Percentiles rank a stretch among this genome's conserved stretches.
These are phyloP conservation scores for Subacronicta megacephala DNA, from an alignment of 2,888 invertebrate genomes.

Conservation along the genomic window DNA sequence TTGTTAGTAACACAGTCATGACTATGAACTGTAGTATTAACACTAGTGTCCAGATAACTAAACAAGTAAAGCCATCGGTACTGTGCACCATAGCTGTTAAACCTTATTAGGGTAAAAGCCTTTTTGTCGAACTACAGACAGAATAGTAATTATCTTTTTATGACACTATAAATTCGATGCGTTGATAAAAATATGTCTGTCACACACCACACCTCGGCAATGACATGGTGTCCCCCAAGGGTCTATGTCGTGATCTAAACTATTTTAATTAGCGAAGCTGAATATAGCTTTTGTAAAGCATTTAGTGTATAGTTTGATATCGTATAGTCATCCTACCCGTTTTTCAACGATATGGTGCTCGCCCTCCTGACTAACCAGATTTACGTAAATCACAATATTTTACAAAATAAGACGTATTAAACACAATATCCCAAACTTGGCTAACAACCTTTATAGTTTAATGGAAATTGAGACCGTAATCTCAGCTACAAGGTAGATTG, in stretches of 20 bases:
- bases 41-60: conserved; percentile 17
- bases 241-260: conserved; percentile 53
- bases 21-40: background rate
- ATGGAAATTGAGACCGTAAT: too few relatives aligned
- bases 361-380: too few relatives aligned
- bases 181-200: conserved; percentile 58
- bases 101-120: conserved; percentile 69
- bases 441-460: too few relatives aligned
- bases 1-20: too few relatives aligned
- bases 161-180: conserved; percentile 61
- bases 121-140: conserved; percentile 49
- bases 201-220: conserved; percentile 59
- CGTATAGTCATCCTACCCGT: too few relatives aligned
- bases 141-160: conserved; percentile 65
- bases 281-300: conserved; percentile 37
- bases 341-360: too few relatives aligned
- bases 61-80: conserved; percentile 41
- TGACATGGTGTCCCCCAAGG: conserved; percentile 63
- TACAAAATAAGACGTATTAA: too few relatives aligned
- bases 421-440: too few relatives aligned
- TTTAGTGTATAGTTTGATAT: conserved; percentile 7
- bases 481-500: too few relatives aligned
- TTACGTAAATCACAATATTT: too few relatives aligned
- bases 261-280: conserved; percentile 55
- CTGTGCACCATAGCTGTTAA: conserved; percentile 39